Base-by-base conservation (phyloP, 2,797 vertebrate genomes). In the Pyrocephalus nanus region DNA sequence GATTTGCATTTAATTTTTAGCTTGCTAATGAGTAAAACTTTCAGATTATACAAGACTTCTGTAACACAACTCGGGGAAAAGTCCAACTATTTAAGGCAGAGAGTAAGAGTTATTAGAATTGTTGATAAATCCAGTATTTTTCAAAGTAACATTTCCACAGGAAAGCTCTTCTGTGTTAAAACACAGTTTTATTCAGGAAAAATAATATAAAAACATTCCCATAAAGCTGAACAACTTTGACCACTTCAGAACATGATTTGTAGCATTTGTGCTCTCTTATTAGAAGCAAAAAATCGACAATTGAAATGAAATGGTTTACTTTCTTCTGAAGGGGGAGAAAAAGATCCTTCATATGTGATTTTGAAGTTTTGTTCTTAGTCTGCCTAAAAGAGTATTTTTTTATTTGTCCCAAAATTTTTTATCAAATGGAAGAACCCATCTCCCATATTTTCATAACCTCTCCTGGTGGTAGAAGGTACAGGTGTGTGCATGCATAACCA, bases 401-500 rank as follows among this genome's bases (percentile, higher is more conserved):
- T 21, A 45, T 66, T 92, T 27, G 12, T 40, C 23, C 8, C 32
- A 71, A 75, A 70, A 60, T 7, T 74, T 66, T 3, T 0, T 45
- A 27, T 26, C 20, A 67, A 75, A 30, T n/a, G 19, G 32, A 79
- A 73, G 48, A 92, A 36, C 1, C 6, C 23, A 48, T 55, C 18
- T 84, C 30, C n/a, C 0, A 23, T 21, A 14, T 27, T 85, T 87
- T 43, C 19, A n/a, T 40, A 79, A 62, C 17, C 13, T 55, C 9
- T 69, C 6, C 45, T 6, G 1, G 23, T 3, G 4, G 54, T 42
- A 16, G 32, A 69, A 86, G n/a, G 26, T n/a, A 29, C 0, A 0
- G 7, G 9, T 17, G 4, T 36, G 34, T 19, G 8, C 26, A 32
- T 2, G 8, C 6, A n/a, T 2, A 0, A 36, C 5, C 6, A 10